Evolutionary conservation across 2,797 vertebrate genomes (phyloP), one percentile per base, ranked within the genome.

Genomic region (Myripristis murdjan): DNA sequence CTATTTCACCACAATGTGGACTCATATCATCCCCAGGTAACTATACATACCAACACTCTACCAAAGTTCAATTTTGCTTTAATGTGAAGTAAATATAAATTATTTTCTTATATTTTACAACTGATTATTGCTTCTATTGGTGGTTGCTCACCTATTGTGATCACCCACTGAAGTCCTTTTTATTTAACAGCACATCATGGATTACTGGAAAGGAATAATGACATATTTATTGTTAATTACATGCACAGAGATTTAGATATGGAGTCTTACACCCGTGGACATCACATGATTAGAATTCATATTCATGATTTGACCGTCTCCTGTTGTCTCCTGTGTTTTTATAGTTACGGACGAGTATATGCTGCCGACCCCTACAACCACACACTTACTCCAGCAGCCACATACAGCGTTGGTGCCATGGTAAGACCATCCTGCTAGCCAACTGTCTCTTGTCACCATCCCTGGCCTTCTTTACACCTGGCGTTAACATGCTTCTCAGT

Each of bases 301-400:
- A n/a, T n/a, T n/a, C n/a, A n/a, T 49, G 10, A 53, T 33, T 24
- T 43, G 41, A 51, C 22, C 16, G 56, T 65, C 6, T 20, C 49
- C 20, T 86, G 20, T 47, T 57, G 20, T 71, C 58, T 64, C 31
- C 4, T 70, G 10, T 88, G 61, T 88, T 56, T 91, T 94, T 92
- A 64, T 92, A 98, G 97, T 98, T 98, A 98, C 94, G 97, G 97
- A 98, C 95, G 97, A 96, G 96, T 98, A 96, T 98, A 97, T 97
- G 96, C 97, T 97, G 96, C 97, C 94, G 97, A 98, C 95, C 97
- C 97, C 96, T 98, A 98, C 96, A 97, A 96, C 96, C 97, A 98
- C 96, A 91, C 97, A 96, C 96, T 98, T 96, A 94, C 97, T 97
- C 97, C 97, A 96, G 96, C 97, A 96, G 95, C 97, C 95, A 95